Evolutionary conservation across 2,113 vertebrate species (phyloP).

Genomic region (Gymnorhina tibicen): DNA sequence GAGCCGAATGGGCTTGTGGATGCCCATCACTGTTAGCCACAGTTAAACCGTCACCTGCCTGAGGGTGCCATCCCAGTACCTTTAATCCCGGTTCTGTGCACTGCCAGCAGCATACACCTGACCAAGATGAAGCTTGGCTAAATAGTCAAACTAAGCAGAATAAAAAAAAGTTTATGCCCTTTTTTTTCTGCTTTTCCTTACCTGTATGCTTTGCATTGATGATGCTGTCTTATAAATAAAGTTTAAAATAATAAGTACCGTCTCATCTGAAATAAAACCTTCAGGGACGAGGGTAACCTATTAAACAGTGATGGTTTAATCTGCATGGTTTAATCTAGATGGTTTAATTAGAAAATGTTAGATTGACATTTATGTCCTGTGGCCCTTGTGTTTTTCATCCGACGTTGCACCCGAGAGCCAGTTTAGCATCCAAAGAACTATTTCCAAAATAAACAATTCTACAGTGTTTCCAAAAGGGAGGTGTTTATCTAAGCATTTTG

Average conservation of each 20-base stretch:
- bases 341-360: neutral
- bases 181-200: neutral
- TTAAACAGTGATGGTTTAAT: neutral
- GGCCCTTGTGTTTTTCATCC: neutral
- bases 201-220: neutral
- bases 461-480: neutral
- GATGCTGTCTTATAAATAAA: neutral
- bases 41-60: neutral
- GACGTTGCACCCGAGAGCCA: neutral
- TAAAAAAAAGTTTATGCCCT: neutral
- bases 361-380: neutral
- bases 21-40: neutral
- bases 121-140: neutral
- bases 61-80: no score
- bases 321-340: neutral
- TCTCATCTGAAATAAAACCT: neutral
- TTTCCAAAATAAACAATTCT: neutral
- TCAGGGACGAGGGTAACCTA: neutral
- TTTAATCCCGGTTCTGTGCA: neutral
- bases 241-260: neutral
- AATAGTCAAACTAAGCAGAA: neutral
- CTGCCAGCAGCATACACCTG: neutral
- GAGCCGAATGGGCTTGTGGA: rapidly evolving
- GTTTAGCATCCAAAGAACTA: neutral
- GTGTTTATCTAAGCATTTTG: neutral